Base-by-base conservation (phyloP, 2,797 vertebrate genomes). In the Notoglanidium macrostoma region DNA sequence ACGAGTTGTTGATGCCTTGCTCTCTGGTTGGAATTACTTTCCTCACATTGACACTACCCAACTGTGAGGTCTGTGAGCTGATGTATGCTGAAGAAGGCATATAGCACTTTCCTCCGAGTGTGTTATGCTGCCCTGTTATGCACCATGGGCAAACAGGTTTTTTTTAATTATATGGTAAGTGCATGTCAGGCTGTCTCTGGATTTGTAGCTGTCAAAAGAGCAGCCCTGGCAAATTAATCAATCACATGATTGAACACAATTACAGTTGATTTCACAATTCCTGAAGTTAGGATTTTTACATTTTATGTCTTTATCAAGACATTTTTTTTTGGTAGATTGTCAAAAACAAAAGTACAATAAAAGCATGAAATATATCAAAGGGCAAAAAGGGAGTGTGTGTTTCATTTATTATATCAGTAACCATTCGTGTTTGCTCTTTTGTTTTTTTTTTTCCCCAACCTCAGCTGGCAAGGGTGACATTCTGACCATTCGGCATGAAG, bases 401-500 rank as follows among this genome's bases (percentile, higher is more conserved):
- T 77, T 54, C 14, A 51, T 77, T 55, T 17, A 14, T 54, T 54
- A 51, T 2, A 40, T 74, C 23, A 26, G 23, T 26, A 74, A 74
- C 73, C 23, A 23, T 70, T 63, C 0, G 2, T 67, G 17, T 67
- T 46, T 72, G 6, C 54, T 82, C 1, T 19, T 67, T 12, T 21
- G 12, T 51, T n/a, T 77, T 83, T 6, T 44, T 35, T 84, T 11
- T 77, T 7, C 35, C 4, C 73, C n/a, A 12, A 7, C 14, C n/a
- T 55, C 29, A 91, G 90, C 77, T 54, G 83, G 73, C 0, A 90
- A 93, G n/a, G 96, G 98, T 12, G 94, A 95, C 84, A 93, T 97
- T 92, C 92, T 99, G 35, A 98, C 92, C 23, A 96, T 99, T 92
- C 94, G 97, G 88, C 94, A 97, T 89, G 95, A 94, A 81, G 92